Evolutionary conservation across 2,797 vertebrate genomes (phyloP), one percentile per base, ranked within the genome.

Genomic region (Sebastes matsubarae): DNA sequence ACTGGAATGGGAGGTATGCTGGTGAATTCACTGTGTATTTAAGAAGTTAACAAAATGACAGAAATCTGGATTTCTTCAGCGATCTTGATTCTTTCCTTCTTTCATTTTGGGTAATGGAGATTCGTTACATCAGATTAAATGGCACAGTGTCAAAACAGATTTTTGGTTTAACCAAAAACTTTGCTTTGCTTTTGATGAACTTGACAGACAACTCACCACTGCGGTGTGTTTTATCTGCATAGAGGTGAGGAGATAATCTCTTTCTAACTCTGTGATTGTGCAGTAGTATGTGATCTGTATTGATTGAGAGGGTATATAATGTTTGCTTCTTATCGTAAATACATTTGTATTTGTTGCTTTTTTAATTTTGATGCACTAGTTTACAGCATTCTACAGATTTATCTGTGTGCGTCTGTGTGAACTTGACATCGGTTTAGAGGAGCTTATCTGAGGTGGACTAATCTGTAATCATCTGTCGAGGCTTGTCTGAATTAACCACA

Each of bases 391-490:
- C 6, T 24, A 36, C 71, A 24, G 32, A 46, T 78, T 22, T 46
- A 50, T 34, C 2, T 6, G 13, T 54, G 66, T 2, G 2, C 1
- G 2, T 38, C 3, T 9, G 18, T 38, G n/a, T n/a, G 29, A 68
- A 65, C 34, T 38, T 42, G 22, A 5, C 30, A 9, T 22, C 30
- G 14, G 32, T 75, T 79, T 68, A 63, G 68, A 72, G 27, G 18
- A 77, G 27, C 18, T 55, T 77, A 71, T 57, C 32, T 61, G 8
- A 72, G 75, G 30, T 46, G 30, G 6, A 57, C 27, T 72, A 24
- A 68, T 71, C 77, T 50, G 54, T 50, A 72, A 67, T 76, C 60
- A 79, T 72, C 66, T 66, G 54, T 50, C 61, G 30, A 58, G 58
- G 46, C 52, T 38, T 12, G 34, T 81, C 12, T 83, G 71, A 57